Percentiles rank a stretch among this genome's conserved stretches.
These are phyloP conservation scores for Caradrina kadenii DNA, from an alignment of 2,888 invertebrate species.

Conservation along the genomic window DNA sequence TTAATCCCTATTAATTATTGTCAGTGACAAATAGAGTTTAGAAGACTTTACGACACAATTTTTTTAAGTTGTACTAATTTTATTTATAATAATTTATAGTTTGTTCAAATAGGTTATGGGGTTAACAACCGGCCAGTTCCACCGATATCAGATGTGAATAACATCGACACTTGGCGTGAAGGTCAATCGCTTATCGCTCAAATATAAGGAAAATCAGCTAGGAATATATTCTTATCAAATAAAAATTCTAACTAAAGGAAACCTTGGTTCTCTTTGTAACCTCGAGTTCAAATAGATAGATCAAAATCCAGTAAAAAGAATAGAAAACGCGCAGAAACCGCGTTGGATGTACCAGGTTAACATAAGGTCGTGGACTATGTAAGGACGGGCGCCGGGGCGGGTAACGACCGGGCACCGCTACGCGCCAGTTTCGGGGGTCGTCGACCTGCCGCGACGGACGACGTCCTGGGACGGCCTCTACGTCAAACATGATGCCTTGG, in stretches of 20 bases:
- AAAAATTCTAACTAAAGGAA: constrained; percentile 1
- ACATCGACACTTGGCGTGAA: constrained; percentile 55
- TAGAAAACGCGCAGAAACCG: constrained; percentile 65
- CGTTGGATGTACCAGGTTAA: constrained; percentile 81
- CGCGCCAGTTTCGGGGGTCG: constrained; percentile 88
- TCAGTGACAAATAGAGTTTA: constrained; percentile 40
- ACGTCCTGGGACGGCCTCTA: constrained; percentile 85
- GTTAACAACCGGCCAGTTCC: constrained; percentile 66
- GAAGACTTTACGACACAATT: constrained; percentile 2
- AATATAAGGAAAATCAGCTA: constrained; percentile 31
- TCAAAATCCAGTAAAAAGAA: constrained; percentile 28
- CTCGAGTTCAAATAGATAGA: neutral
- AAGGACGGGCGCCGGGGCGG: constrained; percentile 83
- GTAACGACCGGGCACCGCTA: constrained; percentile 89
- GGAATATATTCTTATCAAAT: neutral
- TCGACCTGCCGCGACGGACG: constrained; percentile 80
- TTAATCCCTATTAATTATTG: constrained; percentile 26
- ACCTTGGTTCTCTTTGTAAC: neutral
- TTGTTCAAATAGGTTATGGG: constrained; percentile 62
- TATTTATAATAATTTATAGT: constrained; percentile 48
- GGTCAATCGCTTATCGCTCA: constrained; percentile 45
- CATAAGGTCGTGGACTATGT: constrained; percentile 85
- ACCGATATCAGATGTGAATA: constrained; percentile 61
- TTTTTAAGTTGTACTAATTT: constrained; percentile 42
- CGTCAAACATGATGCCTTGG: constrained; percentile 76